phyloP scores from a whole-genome alignment of 2,888 invertebrate species.

The Sphaerophoria rueppellii region DNA sequence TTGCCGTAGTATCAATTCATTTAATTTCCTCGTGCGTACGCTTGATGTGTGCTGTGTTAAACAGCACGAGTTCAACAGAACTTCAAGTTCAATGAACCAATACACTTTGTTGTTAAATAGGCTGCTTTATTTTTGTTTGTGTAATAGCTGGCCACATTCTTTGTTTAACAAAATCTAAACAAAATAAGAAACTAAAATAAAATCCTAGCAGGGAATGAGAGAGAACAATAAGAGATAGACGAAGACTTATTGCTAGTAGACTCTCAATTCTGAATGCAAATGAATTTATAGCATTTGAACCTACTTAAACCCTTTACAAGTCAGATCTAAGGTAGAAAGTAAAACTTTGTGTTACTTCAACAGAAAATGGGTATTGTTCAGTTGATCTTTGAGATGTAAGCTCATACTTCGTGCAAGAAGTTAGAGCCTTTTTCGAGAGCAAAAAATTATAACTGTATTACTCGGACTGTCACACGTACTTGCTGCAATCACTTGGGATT shows the following conservation, averaged over 20 bases:
- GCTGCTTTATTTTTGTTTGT: conserved; percentile 9
- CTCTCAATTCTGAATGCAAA: too few species aligned
- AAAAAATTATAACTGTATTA: too few species aligned
- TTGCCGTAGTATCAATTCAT: conserved; percentile 69
- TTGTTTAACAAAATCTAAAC: neutral
- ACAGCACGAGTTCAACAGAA: conserved; percentile 69
- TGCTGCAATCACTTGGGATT: too few species aligned
- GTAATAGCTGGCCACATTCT: neutral
- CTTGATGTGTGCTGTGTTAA: conserved; percentile 51
- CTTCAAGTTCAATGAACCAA: conserved; percentile 72
- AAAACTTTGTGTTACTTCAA: too few species aligned
- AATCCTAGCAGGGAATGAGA: neutral
- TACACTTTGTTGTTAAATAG: conserved; percentile 55
- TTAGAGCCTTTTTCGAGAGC: too few species aligned
- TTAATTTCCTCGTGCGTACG: conserved; percentile 72
- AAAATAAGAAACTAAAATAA: neutral
- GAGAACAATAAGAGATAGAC: neutral
- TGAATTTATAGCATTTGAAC: too few species aligned
- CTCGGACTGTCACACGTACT: too few species aligned
- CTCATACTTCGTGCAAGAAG: too few species aligned
- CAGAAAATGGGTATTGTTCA: too few species aligned
- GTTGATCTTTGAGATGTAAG: too few species aligned
- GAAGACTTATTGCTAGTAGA: neutral
- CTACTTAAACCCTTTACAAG: too few species aligned
- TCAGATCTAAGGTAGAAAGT: too few species aligned